Base-by-base conservation (phyloP, 2,888 invertebrate genomes). In the Pherbina coryleti region DNA sequence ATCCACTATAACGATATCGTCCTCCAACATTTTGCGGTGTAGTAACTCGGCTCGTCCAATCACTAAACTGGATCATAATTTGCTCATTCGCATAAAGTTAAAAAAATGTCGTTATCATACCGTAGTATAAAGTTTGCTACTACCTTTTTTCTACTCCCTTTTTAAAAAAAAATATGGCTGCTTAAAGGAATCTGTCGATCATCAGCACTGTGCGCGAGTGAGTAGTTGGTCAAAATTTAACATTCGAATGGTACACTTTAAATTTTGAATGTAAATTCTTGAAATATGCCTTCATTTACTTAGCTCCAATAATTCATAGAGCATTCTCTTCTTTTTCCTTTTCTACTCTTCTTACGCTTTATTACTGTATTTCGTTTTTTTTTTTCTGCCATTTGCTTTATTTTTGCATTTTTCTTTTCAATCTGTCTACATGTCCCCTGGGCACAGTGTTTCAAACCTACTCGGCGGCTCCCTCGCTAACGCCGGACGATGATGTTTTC, bases 401-500 rank as follows among this genome's bases (percentile, higher is more conserved):
- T 5, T 76, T 62, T 55, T 62, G 34, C 44, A 31, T 22, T 44
- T 57, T 55, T 14, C 7, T 53, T 37, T 57, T 57, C 57, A 34
- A 25, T 31, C 67, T 70, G 44, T 80, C 66, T 74, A 91, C 92
- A 92, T 93, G 90, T 92, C 92, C 92, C 90, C 88, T 93, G 86
- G 92, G 92, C 84, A 90, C 92, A 96, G 96, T 96, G 91, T 96
- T 96, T 91, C 95, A 96, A 92, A 95, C 94, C 88, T 95, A 95
- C 87, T 92, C 94, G 49, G 94, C 95, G 80, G 91, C 94, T 73
- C 95, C 96, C 57, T 96, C 96, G 1, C 91, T 95, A 81, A 95
- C 97, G 34, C 97, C 97, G 0, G 98, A 98, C 87, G 96, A 98
- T 88, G 98, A 98, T 88, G 95, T 97, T 19, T 97, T 97, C 90